Evolutionary conservation across 2,113 vertebrate species (phyloP).

Genomic region (Chaetodon trifascialis): DNA sequence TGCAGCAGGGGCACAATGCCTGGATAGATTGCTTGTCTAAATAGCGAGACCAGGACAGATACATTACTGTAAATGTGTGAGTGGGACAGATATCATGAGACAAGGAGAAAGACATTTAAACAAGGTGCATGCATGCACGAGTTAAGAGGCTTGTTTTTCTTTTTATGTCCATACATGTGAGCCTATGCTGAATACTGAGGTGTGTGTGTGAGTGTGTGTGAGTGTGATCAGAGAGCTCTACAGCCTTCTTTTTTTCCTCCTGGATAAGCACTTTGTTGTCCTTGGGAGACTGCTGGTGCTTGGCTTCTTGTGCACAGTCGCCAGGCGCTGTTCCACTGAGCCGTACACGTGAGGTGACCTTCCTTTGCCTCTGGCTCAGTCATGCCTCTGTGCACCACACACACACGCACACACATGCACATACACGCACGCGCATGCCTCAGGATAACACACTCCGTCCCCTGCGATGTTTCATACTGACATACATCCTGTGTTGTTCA

Average conservation of each 20-base stretch:
- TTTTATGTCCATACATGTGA: conserved; percentile 41
- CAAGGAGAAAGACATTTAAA: conserved; percentile 17
- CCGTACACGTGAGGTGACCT: conserved; percentile 80
- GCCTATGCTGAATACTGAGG: conserved; percentile 20
- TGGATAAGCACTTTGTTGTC: conserved; percentile 84
- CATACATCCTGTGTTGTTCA: conserved; percentile 66
- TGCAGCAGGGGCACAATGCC: conserved; percentile 6
- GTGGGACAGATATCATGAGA: not conserved
- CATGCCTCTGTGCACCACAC: conserved; percentile 60
- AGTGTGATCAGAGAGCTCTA: conserved; percentile 60
- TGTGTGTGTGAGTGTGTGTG: conserved; percentile 36
- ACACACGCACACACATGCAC: conserved; percentile 30
- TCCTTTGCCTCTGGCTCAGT: conserved; percentile 76
- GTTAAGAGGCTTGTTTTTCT: conserved; percentile 51
- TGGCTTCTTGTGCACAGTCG: conserved; percentile 72
- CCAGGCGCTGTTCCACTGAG: conserved; percentile 73
- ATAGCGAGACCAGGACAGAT: not conserved
- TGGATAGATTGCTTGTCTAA: conserved; percentile 1
- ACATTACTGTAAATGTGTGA: conserved; percentile 7
- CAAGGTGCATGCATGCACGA: not conserved
- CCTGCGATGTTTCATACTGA: conserved; percentile 73
- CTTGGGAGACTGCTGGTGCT: conserved; percentile 82
- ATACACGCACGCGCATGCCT: conserved; percentile 33
- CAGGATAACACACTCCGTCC: conserved; percentile 62
- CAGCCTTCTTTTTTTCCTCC: conserved; percentile 67